Percentiles rank a stretch among this genome's conserved stretches.
These are phyloP conservation scores for Siderastrea radians DNA, from an alignment of 92 coral and sea anemone species.

Conservation along the genomic window DNA sequence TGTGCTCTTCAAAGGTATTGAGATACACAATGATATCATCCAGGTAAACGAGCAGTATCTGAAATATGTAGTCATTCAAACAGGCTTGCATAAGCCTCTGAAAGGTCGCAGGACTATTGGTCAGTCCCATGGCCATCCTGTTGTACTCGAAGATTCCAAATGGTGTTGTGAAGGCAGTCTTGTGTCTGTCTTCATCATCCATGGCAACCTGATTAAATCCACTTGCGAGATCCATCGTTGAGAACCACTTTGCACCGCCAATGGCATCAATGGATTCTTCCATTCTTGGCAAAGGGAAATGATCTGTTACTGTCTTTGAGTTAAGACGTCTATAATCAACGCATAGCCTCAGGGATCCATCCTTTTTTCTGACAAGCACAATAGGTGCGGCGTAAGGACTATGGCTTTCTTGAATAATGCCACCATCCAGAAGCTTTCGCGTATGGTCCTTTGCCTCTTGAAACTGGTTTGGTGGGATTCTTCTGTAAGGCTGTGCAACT, in stretches of 20 bases:
- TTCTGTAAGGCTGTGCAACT: constrained; percentile 45
- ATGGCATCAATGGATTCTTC: constrained; percentile 59
- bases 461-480: constrained; percentile 54
- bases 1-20: constrained; percentile 59
- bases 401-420: constrained; percentile 52
- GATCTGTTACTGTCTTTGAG: constrained; percentile 48
- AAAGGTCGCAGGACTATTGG: constrained; percentile 71
- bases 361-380: constrained; percentile 56
- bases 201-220: constrained; percentile 75
- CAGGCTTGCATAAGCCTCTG: constrained; percentile 69
- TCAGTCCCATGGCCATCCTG: constrained; percentile 43
- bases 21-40: constrained; percentile 63
- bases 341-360: constrained; percentile 48
- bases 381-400: constrained; percentile 65
- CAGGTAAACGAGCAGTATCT: constrained; percentile 67
- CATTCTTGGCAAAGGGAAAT: constrained; percentile 56
- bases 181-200: constrained; percentile 61
- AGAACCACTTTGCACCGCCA: constrained; percentile 55
- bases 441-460: constrained; percentile 65
- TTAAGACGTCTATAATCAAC: constrained; percentile 44
- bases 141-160: constrained; percentile 67
- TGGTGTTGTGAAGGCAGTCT: constrained; percentile 72
- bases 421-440: constrained; percentile 39
- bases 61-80: constrained; percentile 62
- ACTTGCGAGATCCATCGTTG: constrained; percentile 46